Conservation (phyloP, 2,797 vertebrate species). For the Pyrocephalus nanus region DNA sequence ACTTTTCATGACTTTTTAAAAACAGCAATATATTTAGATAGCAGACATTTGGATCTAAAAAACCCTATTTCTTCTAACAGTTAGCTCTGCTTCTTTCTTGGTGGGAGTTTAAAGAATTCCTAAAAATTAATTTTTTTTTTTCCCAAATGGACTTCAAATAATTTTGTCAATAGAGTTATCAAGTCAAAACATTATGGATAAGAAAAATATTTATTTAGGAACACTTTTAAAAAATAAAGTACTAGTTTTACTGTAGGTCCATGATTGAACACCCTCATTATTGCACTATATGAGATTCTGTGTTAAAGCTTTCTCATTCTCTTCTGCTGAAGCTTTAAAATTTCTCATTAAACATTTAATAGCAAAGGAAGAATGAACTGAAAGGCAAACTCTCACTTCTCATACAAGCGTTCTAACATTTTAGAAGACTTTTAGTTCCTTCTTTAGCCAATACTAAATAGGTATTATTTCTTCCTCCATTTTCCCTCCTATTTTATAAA, state of each 20-base stretch:
- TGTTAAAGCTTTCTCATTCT: neutral
- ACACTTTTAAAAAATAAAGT: neutral
- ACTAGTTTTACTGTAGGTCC: neutral
- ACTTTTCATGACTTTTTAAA: neutral
- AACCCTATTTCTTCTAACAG: neutral
- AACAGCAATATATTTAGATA: neutral
- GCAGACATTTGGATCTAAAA: neutral
- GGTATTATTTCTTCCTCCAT: neutral
- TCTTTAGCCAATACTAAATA: neutral
- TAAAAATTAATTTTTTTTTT: neutral
- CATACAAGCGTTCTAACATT: neutral
- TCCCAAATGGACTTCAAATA: neutral
- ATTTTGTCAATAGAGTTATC: neutral
- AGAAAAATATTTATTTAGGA: neutral
- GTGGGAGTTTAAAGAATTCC: neutral
- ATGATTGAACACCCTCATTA: neutral
- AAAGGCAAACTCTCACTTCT: neutral
- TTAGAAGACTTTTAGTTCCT: neutral
- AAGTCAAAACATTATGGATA: neutral
- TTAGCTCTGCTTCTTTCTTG: neutral
- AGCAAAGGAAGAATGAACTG: neutral
- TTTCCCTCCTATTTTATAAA: neutral
- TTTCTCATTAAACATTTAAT: neutral
- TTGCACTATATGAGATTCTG: neutral
- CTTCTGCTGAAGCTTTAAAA: neutral